phyloP scores from a whole-genome alignment of 2,113 vertebrate species.

The Alces alces region DNA sequence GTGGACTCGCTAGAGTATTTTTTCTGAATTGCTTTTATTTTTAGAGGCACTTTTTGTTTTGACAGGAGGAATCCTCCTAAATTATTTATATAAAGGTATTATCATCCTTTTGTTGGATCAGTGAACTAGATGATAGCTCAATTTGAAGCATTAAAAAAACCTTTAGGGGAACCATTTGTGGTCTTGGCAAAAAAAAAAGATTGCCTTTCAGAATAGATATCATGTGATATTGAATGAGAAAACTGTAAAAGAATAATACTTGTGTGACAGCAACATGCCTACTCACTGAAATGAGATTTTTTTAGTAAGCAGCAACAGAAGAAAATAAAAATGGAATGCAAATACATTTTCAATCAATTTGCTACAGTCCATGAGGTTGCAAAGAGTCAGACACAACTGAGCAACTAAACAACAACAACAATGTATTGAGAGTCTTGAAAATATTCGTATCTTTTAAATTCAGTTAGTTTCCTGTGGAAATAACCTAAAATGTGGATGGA shows the following conservation, averaged over 20 bases:
- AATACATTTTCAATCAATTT: slow-evolving; percentile 12
- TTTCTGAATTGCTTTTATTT: slow-evolving; percentile 21
- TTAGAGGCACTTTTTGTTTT: slow-evolving; percentile 45
- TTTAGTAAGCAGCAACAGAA: background rate
- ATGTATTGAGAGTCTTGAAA: background rate
- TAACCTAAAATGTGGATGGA: background rate
- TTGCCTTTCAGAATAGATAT: slow-evolving; percentile 21
- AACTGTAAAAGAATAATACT: slow-evolving; percentile 17
- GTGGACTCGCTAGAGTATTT: background rate
- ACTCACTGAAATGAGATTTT: slow-evolving; percentile 13
- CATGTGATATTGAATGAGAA: slow-evolving; percentile 29
- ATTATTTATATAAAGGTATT: slow-evolving; percentile 50
- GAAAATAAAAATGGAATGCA: slow-evolving; percentile 16
- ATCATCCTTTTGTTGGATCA: slow-evolving; percentile 47
- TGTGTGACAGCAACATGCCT: background rate
- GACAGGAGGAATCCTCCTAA: slow-evolving; percentile 22
- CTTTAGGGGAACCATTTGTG: slow-evolving; percentile 4
- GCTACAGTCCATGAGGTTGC: background rate
- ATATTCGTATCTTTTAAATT: background rate
- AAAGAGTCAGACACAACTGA: background rate
- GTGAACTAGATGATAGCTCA: slow-evolving; percentile 63
- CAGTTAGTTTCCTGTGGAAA: background rate
- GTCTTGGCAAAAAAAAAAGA: background rate
- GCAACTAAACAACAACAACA: background rate
- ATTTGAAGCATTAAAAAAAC: slow-evolving; percentile 29